These are phyloP conservation scores for Seriola aureovittata DNA, from an alignment of 2,113 vertebrate species.

Conservation along the genomic window DNA sequence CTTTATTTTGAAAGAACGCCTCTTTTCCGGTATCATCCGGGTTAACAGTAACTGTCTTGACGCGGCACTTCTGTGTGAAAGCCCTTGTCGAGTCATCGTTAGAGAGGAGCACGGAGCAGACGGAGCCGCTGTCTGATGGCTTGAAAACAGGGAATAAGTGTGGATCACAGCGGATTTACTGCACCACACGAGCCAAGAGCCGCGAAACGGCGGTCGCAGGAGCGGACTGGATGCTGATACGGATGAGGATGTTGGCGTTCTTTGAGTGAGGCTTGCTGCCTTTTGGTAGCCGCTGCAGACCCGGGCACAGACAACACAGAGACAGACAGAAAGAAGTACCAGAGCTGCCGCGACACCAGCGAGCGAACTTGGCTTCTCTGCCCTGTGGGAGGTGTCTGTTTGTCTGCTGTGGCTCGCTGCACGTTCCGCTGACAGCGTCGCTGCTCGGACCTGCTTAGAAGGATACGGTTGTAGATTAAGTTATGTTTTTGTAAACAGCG, in stretches of 20 bases:
- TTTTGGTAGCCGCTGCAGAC: slow-evolving; percentile 19
- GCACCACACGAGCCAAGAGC: background rate
- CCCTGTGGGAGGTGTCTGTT: slow-evolving; percentile 66
- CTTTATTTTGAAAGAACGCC: slow-evolving; percentile 59
- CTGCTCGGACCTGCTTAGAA: background rate
- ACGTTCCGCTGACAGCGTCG: slow-evolving; percentile 11
- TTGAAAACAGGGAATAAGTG: slow-evolving; percentile 42
- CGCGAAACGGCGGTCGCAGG: background rate
- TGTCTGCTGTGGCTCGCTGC: slow-evolving; percentile 51
- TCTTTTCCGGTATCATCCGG: slow-evolving; percentile 4
- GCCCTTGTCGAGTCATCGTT: slow-evolving; percentile 75
- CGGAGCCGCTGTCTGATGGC: slow-evolving; percentile 44
- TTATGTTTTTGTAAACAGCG: slow-evolving; percentile 46
- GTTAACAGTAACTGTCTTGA: background rate
- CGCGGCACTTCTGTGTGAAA: slow-evolving; percentile 47
- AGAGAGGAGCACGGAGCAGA: slow-evolving; percentile 54
- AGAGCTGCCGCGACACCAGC: slow-evolving; percentile 56
- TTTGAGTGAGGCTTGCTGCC: slow-evolving; percentile 26
- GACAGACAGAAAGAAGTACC: slow-evolving; percentile 56
- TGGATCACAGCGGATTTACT: slow-evolving; percentile 48
- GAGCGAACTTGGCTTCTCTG: slow-evolving; percentile 65
- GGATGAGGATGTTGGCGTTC: slow-evolving; percentile 29
- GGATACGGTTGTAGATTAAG: background rate
- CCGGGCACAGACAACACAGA: slow-evolving; percentile 49
- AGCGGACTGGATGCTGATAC: background rate